These are phyloP conservation scores for Cairina moschata DNA, from an alignment of 2,113 vertebrate genomes.

Conservation along the genomic window DNA sequence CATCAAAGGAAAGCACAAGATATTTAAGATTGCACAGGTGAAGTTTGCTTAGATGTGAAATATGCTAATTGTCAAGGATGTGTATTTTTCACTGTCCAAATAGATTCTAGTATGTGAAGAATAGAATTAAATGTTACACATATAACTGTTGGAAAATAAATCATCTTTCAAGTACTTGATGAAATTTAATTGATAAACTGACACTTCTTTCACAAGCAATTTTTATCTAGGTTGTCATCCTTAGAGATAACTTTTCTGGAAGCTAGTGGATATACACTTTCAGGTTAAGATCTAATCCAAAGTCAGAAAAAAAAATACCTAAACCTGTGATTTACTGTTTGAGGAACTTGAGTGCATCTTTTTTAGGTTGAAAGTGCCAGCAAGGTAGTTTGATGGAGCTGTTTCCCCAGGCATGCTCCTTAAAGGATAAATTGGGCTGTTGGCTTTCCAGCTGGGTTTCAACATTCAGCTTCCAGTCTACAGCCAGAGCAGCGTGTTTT, in stretches of 20 bases:
- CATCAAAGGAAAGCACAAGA: not conserved
- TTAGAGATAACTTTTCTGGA: not conserved
- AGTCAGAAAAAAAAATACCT: not conserved
- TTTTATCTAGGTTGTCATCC: not conserved
- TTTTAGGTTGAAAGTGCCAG: not conserved
- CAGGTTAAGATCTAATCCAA: not conserved
- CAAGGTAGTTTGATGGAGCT: not conserved
- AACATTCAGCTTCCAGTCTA: not conserved
- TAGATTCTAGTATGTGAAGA: not conserved
- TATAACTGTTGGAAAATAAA: not conserved
- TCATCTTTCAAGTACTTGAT: not conserved
- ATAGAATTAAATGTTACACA: not conserved
- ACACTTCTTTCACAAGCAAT: not conserved
- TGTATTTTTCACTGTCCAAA: not conserved
- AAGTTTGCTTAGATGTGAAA: not conserved
- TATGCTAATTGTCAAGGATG: not conserved
- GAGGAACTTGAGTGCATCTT: not conserved
- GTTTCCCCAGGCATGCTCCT: not conserved
- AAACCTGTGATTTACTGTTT: not conserved
- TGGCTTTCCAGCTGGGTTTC: not conserved
- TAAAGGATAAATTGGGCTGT: not conserved
- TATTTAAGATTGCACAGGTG: not conserved
- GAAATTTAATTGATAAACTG: not conserved
- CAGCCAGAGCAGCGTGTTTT: not conserved
- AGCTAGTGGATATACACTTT: not conserved